A percentile compares a stretch with the other conserved stretches of the same genome.
Conservation (phyloP, 2,113 vertebrate species). For the Puma concolor region DNA sequence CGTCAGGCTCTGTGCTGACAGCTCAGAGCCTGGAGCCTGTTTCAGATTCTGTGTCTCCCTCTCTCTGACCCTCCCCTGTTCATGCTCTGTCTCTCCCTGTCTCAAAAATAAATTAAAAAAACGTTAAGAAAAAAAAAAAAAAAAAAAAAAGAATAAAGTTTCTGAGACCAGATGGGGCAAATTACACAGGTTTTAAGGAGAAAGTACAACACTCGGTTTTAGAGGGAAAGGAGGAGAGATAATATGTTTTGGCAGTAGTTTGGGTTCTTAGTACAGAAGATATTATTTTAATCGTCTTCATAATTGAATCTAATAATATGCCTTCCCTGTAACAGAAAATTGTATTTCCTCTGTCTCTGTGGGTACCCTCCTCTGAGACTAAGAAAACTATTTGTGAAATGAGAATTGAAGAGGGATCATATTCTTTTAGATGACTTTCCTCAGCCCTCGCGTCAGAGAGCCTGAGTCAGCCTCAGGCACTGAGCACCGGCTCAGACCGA, state of each 20-base stretch:
- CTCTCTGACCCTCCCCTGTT: no score
- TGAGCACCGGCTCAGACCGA: not conserved
- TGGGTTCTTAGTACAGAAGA: not conserved
- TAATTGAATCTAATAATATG: conserved; percentile 23
- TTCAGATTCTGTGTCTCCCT: no score
- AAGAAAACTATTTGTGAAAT: conserved; percentile 23
- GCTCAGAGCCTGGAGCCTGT: no score
- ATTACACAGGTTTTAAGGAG: conserved; percentile 14
- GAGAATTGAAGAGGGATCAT: not conserved
- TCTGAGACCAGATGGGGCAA: not conserved
- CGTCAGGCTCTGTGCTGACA: no score
- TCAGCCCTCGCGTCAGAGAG: not conserved
- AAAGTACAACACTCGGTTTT: conserved; percentile 32
- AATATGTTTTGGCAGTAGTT: not conserved
- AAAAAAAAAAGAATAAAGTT: conserved; percentile 19
- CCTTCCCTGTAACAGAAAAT: conserved; percentile 38
- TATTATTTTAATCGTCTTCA: conserved; percentile 31
- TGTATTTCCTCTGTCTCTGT: not conserved
- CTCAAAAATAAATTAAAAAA: no score
- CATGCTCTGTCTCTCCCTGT: no score
- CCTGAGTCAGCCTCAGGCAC: not conserved
- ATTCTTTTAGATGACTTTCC: not conserved
- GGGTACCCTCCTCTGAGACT: not conserved
- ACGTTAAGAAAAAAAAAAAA: no score
- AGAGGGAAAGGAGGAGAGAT: not conserved